phyloP scores from a whole-genome alignment of 1,140 invertebrate genomes.

The Pseudomyrmex concolor region DNA sequence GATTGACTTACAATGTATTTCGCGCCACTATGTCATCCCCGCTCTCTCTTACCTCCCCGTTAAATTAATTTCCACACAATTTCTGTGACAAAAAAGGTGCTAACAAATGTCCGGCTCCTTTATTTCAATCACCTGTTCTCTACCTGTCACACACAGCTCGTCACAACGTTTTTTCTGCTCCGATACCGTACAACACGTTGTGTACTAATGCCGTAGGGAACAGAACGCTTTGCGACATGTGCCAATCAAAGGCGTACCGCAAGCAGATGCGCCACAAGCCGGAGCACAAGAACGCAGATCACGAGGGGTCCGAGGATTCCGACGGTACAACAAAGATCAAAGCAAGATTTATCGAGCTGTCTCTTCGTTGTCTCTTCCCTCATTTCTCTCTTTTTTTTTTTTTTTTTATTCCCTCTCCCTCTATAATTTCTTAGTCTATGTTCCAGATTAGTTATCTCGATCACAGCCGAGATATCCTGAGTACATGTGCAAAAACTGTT shows the following conservation, averaged over 20 bases:
- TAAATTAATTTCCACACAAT: conserved; percentile 4
- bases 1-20: background rate
- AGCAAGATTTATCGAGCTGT: conserved; percentile 49
- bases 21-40: background rate
- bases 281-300: conserved; percentile 85
- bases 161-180: conserved; percentile 36
- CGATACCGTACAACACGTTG: conserved; percentile 70
- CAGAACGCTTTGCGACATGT: conserved; percentile 93
- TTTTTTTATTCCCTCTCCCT: background rate
- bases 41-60: too few relatives aligned
- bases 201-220: conserved; percentile 89
- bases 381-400: background rate
- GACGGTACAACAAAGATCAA: conserved; percentile 77
- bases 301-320: conserved; percentile 84
- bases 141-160: background rate
- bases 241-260: conserved; percentile 89
- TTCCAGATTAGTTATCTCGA: conserved; percentile 65
- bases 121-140: background rate
- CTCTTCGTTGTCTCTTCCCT: conserved; percentile 36
- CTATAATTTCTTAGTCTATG: conserved; percentile 54
- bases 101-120: conserved; percentile 10
- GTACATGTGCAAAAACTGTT: background rate
- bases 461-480: conserved; percentile 25
- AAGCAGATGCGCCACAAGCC: conserved; percentile 88
- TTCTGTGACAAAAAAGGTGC: background rate